Percentiles rank a stretch among this genome's conserved stretches.
Conservation (phyloP, 2,888 invertebrate species). For the Penaeus monodon region DNA sequence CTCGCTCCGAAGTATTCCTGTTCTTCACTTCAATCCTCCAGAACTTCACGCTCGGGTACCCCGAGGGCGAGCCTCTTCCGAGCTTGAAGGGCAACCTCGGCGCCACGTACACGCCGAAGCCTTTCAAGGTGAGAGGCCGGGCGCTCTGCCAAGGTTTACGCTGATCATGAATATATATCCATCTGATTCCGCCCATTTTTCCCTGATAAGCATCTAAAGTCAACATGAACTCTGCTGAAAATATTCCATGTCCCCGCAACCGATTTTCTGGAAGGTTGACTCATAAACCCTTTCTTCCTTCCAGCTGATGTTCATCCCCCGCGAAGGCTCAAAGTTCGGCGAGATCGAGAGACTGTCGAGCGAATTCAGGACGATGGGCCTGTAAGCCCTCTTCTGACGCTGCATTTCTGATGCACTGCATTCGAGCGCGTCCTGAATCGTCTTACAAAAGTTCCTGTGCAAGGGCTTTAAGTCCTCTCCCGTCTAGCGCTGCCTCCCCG, state of each 20-base stretch:
- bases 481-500: too few relatives aligned
- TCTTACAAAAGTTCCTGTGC: neutral
- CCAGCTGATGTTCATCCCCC: conserved; percentile 49
- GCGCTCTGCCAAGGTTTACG: too few relatives aligned
- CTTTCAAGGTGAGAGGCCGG: conserved; percentile 77
- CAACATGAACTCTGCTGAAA: too few relatives aligned
- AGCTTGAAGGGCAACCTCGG: conserved; percentile 85
- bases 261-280: too few relatives aligned
- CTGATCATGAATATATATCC: too few relatives aligned
- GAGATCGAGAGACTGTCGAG: conserved; percentile 29
- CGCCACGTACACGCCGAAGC: conserved; percentile 85
- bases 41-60: conserved; percentile 74
- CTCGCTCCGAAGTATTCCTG: conserved; percentile 89
- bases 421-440: too few relatives aligned
- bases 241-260: too few relatives aligned
- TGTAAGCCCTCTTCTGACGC: neutral
- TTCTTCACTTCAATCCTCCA: conserved; percentile 89
- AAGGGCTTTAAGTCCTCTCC: neutral
- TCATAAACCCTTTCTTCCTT: neutral
- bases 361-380: conserved; percentile 43
- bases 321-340: conserved; percentile 45
- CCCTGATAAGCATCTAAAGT: too few relatives aligned
- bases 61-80: conserved; percentile 80
- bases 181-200: too few relatives aligned
- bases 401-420: too few relatives aligned